Evolutionary conservation across 2,113 vertebrate genomes (phyloP).

Genomic region (Calidris pygmaea): DNA sequence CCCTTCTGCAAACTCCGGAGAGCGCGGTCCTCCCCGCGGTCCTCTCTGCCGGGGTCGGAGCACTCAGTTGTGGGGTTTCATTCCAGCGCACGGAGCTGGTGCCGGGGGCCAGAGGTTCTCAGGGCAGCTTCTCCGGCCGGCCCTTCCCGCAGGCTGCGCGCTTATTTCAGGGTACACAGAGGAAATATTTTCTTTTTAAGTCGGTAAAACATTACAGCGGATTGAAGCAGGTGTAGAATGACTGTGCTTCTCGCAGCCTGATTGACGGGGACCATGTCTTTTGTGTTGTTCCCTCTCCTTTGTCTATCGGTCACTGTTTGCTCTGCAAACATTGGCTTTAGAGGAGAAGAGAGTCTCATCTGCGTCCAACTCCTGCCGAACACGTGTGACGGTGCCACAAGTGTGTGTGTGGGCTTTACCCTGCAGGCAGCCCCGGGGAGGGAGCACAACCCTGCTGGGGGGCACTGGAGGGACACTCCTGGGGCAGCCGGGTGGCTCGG

Average conservation of each 20-base stretch:
- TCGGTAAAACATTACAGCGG: accelerated
- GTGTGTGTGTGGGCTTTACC: not conserved
- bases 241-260: not conserved
- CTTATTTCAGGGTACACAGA: accelerated
- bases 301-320: accelerated
- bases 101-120: not conserved
- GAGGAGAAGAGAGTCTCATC: not conserved
- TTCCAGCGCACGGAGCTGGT: too few species aligned
- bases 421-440: not conserved
- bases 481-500: too few species aligned
- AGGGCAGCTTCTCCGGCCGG: accelerated
- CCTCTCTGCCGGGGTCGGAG: not conserved
- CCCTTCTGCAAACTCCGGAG: slow-evolving; percentile 15
- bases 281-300: not conserved
- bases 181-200: not conserved
- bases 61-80: not conserved
- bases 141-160: accelerated
- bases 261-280: not conserved
- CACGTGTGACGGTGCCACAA: not conserved
- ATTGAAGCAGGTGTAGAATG: not conserved
- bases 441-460: not conserved
- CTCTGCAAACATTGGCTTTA: not conserved
- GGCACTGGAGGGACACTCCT: not conserved
- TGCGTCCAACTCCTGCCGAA: accelerated
- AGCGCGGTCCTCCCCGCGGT: not conserved